These are phyloP conservation scores for Periparus ater DNA, from an alignment of 2,797 vertebrate species.

Conservation along the genomic window DNA sequence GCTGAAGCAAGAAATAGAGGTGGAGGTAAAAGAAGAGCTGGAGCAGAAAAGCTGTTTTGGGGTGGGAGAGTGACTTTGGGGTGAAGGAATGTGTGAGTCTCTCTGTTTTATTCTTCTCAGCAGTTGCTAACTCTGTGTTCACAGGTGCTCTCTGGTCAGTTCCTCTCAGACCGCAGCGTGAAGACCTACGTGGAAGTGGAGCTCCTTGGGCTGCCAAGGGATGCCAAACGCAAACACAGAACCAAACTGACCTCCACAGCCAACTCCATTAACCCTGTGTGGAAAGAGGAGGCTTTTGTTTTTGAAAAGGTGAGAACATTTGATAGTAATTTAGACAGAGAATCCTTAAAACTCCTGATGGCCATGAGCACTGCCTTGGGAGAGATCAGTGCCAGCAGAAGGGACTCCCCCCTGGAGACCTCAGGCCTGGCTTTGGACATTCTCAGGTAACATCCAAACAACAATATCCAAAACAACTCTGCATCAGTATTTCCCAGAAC, in stretches of 20 bases:
- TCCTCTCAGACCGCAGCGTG: slow-evolving; percentile 91
- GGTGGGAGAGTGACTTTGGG: background rate
- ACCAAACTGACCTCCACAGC: slow-evolving; percentile 87
- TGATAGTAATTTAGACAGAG: background rate
- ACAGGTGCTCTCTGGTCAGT: slow-evolving; percentile 95
- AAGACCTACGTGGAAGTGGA: slow-evolving; percentile 94
- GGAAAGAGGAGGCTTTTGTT: slow-evolving; percentile 96
- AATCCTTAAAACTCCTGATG: background rate
- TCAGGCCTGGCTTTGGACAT: background rate
- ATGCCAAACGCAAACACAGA: slow-evolving; percentile 92
- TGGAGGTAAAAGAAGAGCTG: background rate
- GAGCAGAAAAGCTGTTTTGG: background rate
- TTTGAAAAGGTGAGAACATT: slow-evolving; percentile 89
- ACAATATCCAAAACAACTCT: background rate
- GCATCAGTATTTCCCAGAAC: background rate
- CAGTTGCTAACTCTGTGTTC: background rate
- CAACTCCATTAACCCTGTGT: slow-evolving; percentile 95
- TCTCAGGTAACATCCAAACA: background rate
- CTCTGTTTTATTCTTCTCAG: background rate
- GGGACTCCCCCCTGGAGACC: background rate
- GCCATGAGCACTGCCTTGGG: background rate
- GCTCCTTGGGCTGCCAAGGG: slow-evolving; percentile 90
- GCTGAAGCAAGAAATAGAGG: background rate
- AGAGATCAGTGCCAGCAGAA: background rate
- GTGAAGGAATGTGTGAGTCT: background rate